Base-by-base conservation (phyloP, 2,888 invertebrate genomes). In the Drosophila flavopinicola region DNA sequence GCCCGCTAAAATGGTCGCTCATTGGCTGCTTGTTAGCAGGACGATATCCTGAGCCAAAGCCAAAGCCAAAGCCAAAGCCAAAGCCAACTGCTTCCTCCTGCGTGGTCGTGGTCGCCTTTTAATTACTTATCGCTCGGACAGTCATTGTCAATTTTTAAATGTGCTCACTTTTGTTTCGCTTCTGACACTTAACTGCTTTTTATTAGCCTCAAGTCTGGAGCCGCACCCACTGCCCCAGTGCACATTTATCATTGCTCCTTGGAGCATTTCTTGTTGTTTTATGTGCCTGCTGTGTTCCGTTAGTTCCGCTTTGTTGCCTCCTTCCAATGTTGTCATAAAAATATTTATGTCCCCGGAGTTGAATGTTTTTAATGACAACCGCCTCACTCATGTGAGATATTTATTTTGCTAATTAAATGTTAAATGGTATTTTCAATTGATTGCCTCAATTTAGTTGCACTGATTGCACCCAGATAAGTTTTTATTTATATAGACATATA, bases 111-210 rank as follows among this genome's bases (percentile, higher is more conserved):
- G 20, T 9, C 7, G 35, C 20, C 58, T 58, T 67, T 80, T 80
- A 80, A 87, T 80, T 80, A 80, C 85, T 80, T 74, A 87, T 87
- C 76, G 66, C 75, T 52, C 41, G 45, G 53, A 32, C 59, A 65
- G 53, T 27, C 63, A 75, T 70, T 75, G 66, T 75, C 85, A 85
- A 73, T 85, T 70, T 84, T 82, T 65, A 85, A 85, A 70, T 60
- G 74, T 38, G 53, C 64, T 13, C 52, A 29, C 30, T 64, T 75
- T 53, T 38, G 54, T 57, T 59, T 49, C 39, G 84, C 79, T 61
- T 61, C 56, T 71, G 71, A 59, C 71, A 82, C 75, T 78, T 69
- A 68, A 76, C 79, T 72, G 72, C 56, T 56, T 67, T 83, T 77
- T 84, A 84, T 84, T 67, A 73, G 78, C 48, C 47, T 42, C 29